A percentile compares a stretch with the other conserved stretches of the same genome.
Evolutionary conservation across 64 coral and sea anemone genomes (phyloP).

Genomic region (Montipora sp.): DNA sequence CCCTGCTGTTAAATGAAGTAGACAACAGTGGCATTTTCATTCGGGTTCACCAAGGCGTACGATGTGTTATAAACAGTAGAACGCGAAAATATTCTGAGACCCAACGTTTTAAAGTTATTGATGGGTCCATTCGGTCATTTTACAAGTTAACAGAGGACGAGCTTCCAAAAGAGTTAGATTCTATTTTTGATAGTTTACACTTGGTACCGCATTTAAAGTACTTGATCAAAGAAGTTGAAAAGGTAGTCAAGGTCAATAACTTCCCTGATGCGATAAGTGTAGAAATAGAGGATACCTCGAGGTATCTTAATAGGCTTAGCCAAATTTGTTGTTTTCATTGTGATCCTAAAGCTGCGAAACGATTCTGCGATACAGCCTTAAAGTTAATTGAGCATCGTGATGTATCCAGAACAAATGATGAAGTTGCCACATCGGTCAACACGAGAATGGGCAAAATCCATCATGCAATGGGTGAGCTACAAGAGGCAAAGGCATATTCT

Average conservation of each 20-base stretch:
- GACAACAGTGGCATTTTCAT: background rate
- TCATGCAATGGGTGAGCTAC: background rate
- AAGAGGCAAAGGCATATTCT: constrained; percentile 15
- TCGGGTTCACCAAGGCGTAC: background rate
- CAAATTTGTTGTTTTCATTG: background rate
- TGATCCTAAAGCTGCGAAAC: background rate
- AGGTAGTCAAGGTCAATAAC: background rate
- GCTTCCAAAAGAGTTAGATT: background rate
- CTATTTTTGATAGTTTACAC: background rate
- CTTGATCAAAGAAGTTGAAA: background rate
- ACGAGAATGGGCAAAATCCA: background rate
- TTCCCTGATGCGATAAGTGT: background rate
- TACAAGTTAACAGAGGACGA: background rate
- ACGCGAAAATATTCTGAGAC: background rate
- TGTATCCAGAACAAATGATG: background rate
- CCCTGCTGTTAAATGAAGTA: background rate
- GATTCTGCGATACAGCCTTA: background rate
- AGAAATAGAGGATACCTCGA: background rate
- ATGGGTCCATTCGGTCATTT: background rate
- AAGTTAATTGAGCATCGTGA: background rate
- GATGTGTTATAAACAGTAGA: background rate
- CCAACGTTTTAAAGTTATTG: background rate
- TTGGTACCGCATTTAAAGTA: background rate
- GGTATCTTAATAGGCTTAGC: background rate
- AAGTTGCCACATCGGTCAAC: background rate